Evolutionary conservation across 2,888 invertebrate genomes (phyloP), one percentile per base, ranked within the genome.

Genomic region (Crocallis elinguaria): DNA sequence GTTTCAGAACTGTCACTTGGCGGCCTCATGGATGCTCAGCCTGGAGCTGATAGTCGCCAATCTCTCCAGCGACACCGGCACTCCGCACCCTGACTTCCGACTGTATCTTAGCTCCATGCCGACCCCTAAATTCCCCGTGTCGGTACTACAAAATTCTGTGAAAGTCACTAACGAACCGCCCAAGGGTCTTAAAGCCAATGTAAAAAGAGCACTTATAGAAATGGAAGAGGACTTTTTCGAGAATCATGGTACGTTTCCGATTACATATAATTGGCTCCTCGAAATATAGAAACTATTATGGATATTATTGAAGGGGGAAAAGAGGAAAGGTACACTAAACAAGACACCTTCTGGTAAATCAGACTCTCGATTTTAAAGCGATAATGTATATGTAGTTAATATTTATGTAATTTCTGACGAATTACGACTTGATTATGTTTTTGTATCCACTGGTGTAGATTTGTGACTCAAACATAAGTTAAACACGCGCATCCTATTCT

Each of bases 81-180:
- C 92, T 49, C 93, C 95, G 0, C 93, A 97, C 73, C 73, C 88
- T 0, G 94, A 95, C 5, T 98, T 98, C 79, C 92, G 98, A 17
- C 87, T 98, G 0, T 98, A 93, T 84, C 90, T 98, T 39, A 98
- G 98, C 58, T 97, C 98, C 1, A 98, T 98, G 95, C 98, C 98
- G 0, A 96, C 96, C 0, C 92, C 93, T 19, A 92, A 93, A 64
- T 98, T 98, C 79, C 98, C 98, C 0, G 96, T 98, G 0, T 96
- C 97, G 1, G 96, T 98, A 7, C 90, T 98, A 1, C 98, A 98
- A 81, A 98, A 98, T 81, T 96, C 98, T 0, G 96, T 98, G 0
- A 98, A 98, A 89, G 96, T 98, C 46, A 98, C 98, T 0, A 98
- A 98, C 79, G 98, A 98, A 79, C 97, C 98, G 0, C 98, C 98